A percentile compares a stretch with the other conserved stretches of the same genome.
phyloP scores from a whole-genome alignment of 53 echinoderm and acorn worm genomes.

The Hippasteria phrygiana region DNA sequence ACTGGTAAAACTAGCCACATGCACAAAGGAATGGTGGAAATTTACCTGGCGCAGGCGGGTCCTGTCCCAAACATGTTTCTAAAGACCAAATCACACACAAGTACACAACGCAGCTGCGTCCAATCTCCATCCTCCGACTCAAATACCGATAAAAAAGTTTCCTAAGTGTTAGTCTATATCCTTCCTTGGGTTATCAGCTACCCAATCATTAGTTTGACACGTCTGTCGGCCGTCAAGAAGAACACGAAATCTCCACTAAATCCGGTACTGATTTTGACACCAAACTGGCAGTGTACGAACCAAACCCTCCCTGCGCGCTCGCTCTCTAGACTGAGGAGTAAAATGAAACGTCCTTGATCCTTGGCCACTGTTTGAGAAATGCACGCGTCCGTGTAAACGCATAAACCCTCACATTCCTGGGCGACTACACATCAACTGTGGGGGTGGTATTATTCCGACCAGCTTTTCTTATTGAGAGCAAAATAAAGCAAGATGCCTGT shows the following conservation, averaged over 20 bases:
- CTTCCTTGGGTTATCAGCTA: slow-evolving; percentile 12
- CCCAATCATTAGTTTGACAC: slow-evolving; percentile 11
- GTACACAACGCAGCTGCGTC: slow-evolving; percentile 29
- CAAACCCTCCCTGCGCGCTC: neutral
- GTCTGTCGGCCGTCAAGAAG: neutral
- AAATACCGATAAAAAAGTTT: neutral
- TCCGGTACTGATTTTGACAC: neutral
- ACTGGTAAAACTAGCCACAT: neutral
- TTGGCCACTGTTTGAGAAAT: slow-evolving; percentile 22
- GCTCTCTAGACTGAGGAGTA: neutral
- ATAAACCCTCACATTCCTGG: slow-evolving; percentile 35
- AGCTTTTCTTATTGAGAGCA: too few species aligned
- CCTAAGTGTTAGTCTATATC: slow-evolving; percentile 35
- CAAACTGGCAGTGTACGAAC: neutral
- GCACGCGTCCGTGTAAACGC: slow-evolving; percentile 49
- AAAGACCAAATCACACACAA: slow-evolving; percentile 51
- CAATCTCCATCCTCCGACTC: slow-evolving; percentile 16
- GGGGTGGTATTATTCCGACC: slow-evolving; percentile 50
- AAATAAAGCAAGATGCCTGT: neutral
- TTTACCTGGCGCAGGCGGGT: slow-evolving; percentile 45
- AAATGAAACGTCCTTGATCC: slow-evolving; percentile 15
- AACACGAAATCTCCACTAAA: neutral
- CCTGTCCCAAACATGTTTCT: slow-evolving; percentile 57
- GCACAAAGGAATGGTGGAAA: neutral
- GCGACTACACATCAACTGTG: slow-evolving; percentile 17